Percentiles rank a stretch among this genome's conserved stretches.
Evolutionary conservation across 2,113 vertebrate genomes (phyloP).

Genomic region (Haliaeetus leucogaster): DNA sequence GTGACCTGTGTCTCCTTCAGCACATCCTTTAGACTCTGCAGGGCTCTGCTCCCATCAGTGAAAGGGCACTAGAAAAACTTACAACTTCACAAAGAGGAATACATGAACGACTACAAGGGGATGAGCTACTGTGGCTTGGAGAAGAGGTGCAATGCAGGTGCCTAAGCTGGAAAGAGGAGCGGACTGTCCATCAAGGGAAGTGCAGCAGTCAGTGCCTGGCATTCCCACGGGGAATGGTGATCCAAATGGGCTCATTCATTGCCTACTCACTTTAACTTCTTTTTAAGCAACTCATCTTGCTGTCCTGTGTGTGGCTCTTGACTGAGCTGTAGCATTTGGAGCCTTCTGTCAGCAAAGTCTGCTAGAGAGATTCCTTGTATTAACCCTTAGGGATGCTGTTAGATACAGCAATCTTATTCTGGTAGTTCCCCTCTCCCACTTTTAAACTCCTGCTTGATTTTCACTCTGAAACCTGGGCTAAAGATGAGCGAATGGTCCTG

Average conservation of each 20-base stretch:
- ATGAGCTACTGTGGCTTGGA: not conserved
- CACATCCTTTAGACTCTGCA: not conserved
- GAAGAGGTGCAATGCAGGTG: not conserved
- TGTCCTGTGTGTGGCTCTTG: not conserved
- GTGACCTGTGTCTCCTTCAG: not conserved
- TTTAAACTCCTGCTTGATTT: not conserved
- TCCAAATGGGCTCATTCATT: not conserved
- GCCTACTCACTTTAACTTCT: not conserved
- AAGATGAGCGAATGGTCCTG: fast-evolving
- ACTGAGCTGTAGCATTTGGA: not conserved
- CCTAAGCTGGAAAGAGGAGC: not conserved
- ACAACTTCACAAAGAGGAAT: not conserved
- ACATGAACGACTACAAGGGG: no score
- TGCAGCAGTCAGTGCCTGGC: not conserved
- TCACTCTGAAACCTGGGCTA: not conserved
- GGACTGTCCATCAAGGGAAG: not conserved
- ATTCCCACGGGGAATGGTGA: not conserved
- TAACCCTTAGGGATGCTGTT: not conserved
- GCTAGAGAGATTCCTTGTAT: not conserved
- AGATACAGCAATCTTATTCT: not conserved
- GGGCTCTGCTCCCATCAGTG: not conserved
- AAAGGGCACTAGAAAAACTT: not conserved
- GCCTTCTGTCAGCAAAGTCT: not conserved
- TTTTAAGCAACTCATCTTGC: not conserved
- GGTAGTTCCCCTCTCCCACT: not conserved